A percentile compares a stretch with the other conserved stretches of the same genome.
These are phyloP conservation scores for Rhinichthys klamathensis DNA, from an alignment of 2,113 vertebrate species.

Conservation along the genomic window DNA sequence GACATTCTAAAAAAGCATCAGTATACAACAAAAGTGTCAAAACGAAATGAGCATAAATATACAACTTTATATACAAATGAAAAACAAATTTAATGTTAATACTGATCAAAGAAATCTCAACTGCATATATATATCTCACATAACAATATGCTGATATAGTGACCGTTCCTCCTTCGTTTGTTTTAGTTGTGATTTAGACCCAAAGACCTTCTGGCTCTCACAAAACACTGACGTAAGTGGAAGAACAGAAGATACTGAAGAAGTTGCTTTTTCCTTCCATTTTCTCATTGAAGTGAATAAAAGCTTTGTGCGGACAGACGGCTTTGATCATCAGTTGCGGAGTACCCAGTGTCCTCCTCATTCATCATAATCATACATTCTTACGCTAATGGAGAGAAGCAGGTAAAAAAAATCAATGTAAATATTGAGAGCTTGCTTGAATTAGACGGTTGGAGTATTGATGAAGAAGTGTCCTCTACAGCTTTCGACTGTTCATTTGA, in stretches of 20 bases:
- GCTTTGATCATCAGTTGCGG: constrained; percentile 39
- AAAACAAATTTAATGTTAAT: no score
- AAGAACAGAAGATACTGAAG: background rate
- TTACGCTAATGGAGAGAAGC: constrained; percentile 24
- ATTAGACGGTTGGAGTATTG: constrained; percentile 18
- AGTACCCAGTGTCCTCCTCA: background rate
- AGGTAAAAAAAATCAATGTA: constrained; percentile 9
- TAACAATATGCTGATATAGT: background rate
- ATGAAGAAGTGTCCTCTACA: background rate
- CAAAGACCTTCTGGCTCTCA: background rate
- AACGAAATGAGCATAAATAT: no score
- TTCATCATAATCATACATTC: constrained; percentile 39
- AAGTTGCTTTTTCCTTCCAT: constrained; percentile 8
- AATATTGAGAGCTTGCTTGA: constrained; percentile 20
- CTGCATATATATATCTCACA: no score
- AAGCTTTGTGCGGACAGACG: background rate
- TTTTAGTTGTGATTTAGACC: background rate
- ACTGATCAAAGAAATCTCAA: no score
- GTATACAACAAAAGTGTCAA: no score
- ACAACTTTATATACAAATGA: no score
- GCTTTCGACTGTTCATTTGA: constrained; percentile 8
- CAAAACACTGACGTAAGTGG: constrained; percentile 14
- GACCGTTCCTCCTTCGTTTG: background rate
- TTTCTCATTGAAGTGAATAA: constrained; percentile 23
- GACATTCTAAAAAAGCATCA: no score